Conservation (phyloP, 2,888 invertebrate species). For the Epinotia bilunana region DNA sequence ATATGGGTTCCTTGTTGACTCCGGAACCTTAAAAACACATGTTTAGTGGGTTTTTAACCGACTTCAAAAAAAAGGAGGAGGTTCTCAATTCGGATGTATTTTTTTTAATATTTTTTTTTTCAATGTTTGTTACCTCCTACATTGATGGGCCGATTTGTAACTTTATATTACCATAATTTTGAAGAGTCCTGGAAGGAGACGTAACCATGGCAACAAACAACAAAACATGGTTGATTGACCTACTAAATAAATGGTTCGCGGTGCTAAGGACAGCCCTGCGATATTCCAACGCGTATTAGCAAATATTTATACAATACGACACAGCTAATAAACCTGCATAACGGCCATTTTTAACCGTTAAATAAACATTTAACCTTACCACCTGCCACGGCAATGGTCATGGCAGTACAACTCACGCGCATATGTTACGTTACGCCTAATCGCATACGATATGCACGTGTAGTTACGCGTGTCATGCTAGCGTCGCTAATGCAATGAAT, state of each 20-base stretch:
- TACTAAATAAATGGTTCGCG: not conserved
- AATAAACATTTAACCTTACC: constrained; percentile 25
- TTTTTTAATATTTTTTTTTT: too few species aligned
- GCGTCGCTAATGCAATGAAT: constrained; percentile 23
- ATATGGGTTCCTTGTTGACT: too few species aligned
- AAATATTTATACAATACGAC: constrained; percentile 7
- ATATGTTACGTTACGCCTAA: constrained; percentile 17
- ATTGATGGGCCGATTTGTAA: too few species aligned
- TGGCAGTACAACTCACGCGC: constrained; percentile 3
- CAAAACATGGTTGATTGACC: too few species aligned
- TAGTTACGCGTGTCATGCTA: constrained; percentile 19
- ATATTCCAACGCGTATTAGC: not conserved
- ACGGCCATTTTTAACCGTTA: constrained; percentile 20
- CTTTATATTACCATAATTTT: too few species aligned
- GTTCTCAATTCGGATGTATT: too few species aligned
- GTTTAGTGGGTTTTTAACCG: too few species aligned
- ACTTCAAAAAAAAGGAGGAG: too few species aligned
- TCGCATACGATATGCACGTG: constrained; percentile 24
- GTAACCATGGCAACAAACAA: too few species aligned
- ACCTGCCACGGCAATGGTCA: constrained; percentile 18
- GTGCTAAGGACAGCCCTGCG: not conserved
- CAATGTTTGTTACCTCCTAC: too few species aligned
- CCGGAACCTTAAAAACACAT: too few species aligned
- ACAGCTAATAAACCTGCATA: constrained; percentile 8
- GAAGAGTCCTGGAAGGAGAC: too few species aligned